A percentile compares a stretch with the other conserved stretches of the same genome.
Conservation (phyloP, 2,797 vertebrate species). For the Takifugu ocellatus region DNA sequence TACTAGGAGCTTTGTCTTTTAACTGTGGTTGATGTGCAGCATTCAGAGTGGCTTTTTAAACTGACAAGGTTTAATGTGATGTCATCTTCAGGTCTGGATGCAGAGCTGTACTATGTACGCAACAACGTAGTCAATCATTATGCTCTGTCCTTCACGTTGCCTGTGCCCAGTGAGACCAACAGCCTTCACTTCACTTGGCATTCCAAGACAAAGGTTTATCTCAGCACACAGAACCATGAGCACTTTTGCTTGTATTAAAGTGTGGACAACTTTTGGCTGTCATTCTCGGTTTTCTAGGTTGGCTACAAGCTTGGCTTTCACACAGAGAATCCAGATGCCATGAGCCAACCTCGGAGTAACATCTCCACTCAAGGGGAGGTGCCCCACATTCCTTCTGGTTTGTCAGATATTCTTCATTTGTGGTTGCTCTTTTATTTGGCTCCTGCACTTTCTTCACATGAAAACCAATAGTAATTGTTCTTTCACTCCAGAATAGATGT, state of each 20-base stretch:
- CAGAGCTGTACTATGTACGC: constrained; percentile 94
- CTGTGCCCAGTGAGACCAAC: constrained; percentile 92
- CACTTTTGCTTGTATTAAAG: background rate
- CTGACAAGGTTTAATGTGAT: constrained; percentile 5
- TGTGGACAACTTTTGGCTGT: background rate
- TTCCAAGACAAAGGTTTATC: constrained; percentile 83
- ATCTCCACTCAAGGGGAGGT: constrained; percentile 91
- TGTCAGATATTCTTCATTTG: constrained; percentile 9
- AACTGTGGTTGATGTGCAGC: too few species aligned
- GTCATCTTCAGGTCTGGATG: constrained; percentile 84
- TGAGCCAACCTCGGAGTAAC: constrained; percentile 88
- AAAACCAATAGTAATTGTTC: background rate
- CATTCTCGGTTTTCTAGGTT: constrained; percentile 71
- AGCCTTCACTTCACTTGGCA: constrained; percentile 96
- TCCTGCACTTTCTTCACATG: background rate
- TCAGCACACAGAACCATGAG: too few species aligned
- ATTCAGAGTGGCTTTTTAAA: background rate
- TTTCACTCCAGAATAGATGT: too few species aligned
- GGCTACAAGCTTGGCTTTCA: constrained; percentile 92
- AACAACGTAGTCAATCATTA: constrained; percentile 92
- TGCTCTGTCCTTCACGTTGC: constrained; percentile 92
- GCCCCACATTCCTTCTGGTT: constrained; percentile 88
- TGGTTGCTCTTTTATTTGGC: background rate
- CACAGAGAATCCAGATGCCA: constrained; percentile 87
- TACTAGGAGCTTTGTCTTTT: too few species aligned